These are phyloP conservation scores for Scatophagus argus DNA, from an alignment of 2,113 vertebrate species.

Conservation along the genomic window DNA sequence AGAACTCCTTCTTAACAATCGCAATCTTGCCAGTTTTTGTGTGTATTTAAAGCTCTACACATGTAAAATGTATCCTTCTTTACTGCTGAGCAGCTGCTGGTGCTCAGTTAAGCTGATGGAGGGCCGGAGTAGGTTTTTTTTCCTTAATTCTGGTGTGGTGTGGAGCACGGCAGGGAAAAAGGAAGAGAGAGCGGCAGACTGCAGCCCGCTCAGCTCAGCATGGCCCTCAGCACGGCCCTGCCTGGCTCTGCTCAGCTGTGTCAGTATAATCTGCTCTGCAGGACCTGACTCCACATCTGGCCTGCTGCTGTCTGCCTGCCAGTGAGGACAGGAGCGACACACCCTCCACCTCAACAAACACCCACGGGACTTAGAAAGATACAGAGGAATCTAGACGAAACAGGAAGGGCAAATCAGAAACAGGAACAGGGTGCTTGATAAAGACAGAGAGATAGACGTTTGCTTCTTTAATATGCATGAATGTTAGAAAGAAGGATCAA, in stretches of 20 bases:
- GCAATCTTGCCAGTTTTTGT: background rate
- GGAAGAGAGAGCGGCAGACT: slow-evolving; percentile 61
- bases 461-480: background rate
- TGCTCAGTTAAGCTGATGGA: slow-evolving; percentile 58
- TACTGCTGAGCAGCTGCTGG: slow-evolving; percentile 46
- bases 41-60: slow-evolving; percentile 14
- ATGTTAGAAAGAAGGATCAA: background rate
- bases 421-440: background rate
- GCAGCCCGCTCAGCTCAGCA: slow-evolving; percentile 58
- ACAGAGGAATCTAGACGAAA: background rate
- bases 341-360: slow-evolving; percentile 42
- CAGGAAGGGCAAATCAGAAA: background rate
- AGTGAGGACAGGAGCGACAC: slow-evolving; percentile 47
- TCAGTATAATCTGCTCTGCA: slow-evolving; percentile 73
- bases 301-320: slow-evolving; percentile 60
- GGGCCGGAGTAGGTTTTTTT: slow-evolving; percentile 40
- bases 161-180: slow-evolving; percentile 52
- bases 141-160: slow-evolving; percentile 59
- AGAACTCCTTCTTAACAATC: background rate
- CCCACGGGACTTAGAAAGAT: background rate
- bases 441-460: background rate
- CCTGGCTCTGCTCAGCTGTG: slow-evolving; percentile 61
- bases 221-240: slow-evolving; percentile 42
- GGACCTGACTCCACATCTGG: slow-evolving; percentile 72
- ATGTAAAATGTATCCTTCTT: slow-evolving; percentile 24